Conservation (phyloP, 2,888 invertebrate genomes). For the Bellardia pandia region DNA sequence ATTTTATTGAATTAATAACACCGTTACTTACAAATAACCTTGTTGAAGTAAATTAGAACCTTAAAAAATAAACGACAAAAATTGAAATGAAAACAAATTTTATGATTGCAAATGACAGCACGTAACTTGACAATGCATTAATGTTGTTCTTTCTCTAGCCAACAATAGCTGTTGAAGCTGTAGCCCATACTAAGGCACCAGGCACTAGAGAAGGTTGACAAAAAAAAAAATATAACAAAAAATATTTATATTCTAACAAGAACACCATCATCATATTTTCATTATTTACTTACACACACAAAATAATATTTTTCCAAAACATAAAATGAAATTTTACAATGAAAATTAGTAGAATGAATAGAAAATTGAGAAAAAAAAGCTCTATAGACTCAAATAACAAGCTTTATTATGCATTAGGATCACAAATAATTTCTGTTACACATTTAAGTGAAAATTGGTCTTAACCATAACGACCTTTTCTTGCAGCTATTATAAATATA, state of each 20-base stretch:
- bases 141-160: conserved; percentile 12
- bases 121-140: conserved; percentile 62
- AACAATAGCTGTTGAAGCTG: conserved; percentile 7
- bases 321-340: conserved; percentile 3
- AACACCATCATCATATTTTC: conserved; percentile 35
- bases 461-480: conserved; percentile 57
- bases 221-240: background rate
- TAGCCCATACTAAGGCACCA: background rate
- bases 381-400: conserved; percentile 31
- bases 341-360: conserved; percentile 11
- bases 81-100: conserved; percentile 29
- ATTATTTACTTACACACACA: conserved; percentile 16
- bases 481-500: background rate
- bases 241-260: conserved; percentile 11
- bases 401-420: conserved; percentile 58
- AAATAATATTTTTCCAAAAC: conserved; percentile 14
- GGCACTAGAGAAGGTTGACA: conserved; percentile 4
- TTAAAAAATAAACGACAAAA: background rate
- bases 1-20: conserved; percentile 51
- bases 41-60: conserved; percentile 10
- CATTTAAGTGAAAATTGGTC: conserved; percentile 52
- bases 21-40: background rate
- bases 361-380: conserved; percentile 18
- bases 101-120: conserved; percentile 64
- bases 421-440: conserved; percentile 56